Evolutionary conservation across 2,113 vertebrate species (phyloP), one percentile per base, ranked within the genome.

Genomic region (Campylomormyrus tamandua): DNA sequence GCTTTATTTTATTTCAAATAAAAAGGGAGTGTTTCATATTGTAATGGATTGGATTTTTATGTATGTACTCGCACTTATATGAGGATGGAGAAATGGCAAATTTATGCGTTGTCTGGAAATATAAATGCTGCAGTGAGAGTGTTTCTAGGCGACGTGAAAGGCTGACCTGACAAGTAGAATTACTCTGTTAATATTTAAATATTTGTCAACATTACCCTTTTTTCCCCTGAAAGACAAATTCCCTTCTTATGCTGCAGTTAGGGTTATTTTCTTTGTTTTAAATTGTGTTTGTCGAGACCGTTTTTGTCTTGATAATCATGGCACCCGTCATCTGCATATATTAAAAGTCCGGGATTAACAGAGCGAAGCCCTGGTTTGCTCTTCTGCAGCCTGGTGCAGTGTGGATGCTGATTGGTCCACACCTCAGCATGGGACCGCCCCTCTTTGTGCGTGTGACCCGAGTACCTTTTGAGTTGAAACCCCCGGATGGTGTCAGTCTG

Each of bases 151-250:
- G 89, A 88, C 93, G 93, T 94, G 92, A 94, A 95, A 94, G 93
- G 93, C 92, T 89, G 52, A 91, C 93, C 94, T 95, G 95, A 95
- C 94, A 94, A 93, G 93, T 94, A 94, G 92, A 96, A 95, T 96
- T 95, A 95, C 93, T 92, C 92, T 87, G 90, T 94, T 96, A 95
- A 94, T 95, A 94, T 96, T 93, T 92, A 94, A 95, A 95, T 95
- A 95, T 96, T 96, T 96, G 94, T 95, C 95, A 95, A 95, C 95
- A 94, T 95, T 95, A 96, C 96, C 95, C 95, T 96, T 95, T 95
- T 94, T 94, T 94, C 21, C 19, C n/a, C 92, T 91, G 31, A 39
- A 90, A 94, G 94, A 95, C 94, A 95, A 93, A 96, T 95, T 94
- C 95, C 93, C 88, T 31, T 92, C 92, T 92, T 93, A 87, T 92